phyloP scores from a whole-genome alignment of 2,797 vertebrate species.

The Eremophila alpestris region DNA sequence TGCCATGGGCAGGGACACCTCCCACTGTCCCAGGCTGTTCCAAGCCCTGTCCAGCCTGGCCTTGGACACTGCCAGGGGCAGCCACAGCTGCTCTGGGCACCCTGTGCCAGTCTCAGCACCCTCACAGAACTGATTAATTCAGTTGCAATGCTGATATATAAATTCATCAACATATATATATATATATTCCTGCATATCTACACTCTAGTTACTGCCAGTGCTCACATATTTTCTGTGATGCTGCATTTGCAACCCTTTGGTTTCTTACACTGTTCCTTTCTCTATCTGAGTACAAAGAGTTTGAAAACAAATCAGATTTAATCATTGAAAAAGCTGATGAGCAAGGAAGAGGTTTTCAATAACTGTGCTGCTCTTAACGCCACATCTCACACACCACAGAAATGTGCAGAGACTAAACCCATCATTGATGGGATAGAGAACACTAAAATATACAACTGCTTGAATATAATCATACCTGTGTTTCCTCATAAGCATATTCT shows the following conservation, averaged over 20 bases:
- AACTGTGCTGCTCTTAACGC: neutral
- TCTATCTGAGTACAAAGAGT: neutral
- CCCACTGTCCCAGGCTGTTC: fast-evolving
- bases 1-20: neutral
- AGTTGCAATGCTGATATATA: neutral
- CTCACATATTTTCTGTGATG: fast-evolving
- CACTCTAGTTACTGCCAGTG: neutral
- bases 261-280: too few relatives aligned
- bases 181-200: neutral
- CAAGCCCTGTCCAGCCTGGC: too few relatives aligned
- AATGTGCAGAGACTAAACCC: neutral
- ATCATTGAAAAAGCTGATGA: neutral
- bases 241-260: neutral
- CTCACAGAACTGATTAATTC: neutral
- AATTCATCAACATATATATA: fast-evolving
- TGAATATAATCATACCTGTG: neutral
- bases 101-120: neutral
- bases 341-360: neutral
- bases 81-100: too few relatives aligned
- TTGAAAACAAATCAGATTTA: neutral
- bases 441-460: neutral
- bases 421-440: neutral
- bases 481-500: neutral
- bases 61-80: too few relatives aligned
- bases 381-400: neutral